Evolutionary conservation across 2,113 vertebrate species (phyloP), one percentile per base, ranked within the genome.

Genomic region (Burhinus bistriatus): DNA sequence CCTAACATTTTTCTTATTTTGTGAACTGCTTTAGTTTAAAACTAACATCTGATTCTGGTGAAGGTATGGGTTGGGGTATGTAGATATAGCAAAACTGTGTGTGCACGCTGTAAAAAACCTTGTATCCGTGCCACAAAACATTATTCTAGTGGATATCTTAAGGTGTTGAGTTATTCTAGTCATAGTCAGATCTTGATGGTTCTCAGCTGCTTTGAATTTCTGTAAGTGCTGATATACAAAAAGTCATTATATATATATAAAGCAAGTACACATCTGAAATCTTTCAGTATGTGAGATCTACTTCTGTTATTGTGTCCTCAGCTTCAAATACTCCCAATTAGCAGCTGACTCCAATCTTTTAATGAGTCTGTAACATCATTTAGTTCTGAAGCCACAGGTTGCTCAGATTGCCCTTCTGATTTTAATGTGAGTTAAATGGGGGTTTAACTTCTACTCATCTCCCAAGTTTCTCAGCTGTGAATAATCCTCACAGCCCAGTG

Each of bases 261-360:
- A 88, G 32, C 22, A 85, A 90, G 21, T 25, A 71, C 13, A 25
- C 49, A 83, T 51, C 34, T 49, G 84, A 88, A 83, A n/a, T 87
- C 22, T 49, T 75, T 51, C 57, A 51, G 38, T 57, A 61, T 42
- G 34, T 4, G 36, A 72, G 17, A 81, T 29, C 51, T 62, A 58
- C 44, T 83, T 70, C 15, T 91, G 38, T 66, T 57, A 65, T 27
- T 66, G 54, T 62, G 42, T 27, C 58, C 79, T 77, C 54, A 77
- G 68, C 49, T 92, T 96, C 49, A 93, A 93, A 92, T 66, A 26
- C 42, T 76, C 69, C 55, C 88, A 77, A 94, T 89, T 88, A 94
- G 82, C 71, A 92, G 58, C 71, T 8, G 3, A 18, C 79, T 71
- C 22, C 71, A 80, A 81, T 91, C 90, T 90, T 91, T 73, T 92